Conservation (phyloP, 2,113 vertebrate species). For the Castor canadensis region DNA sequence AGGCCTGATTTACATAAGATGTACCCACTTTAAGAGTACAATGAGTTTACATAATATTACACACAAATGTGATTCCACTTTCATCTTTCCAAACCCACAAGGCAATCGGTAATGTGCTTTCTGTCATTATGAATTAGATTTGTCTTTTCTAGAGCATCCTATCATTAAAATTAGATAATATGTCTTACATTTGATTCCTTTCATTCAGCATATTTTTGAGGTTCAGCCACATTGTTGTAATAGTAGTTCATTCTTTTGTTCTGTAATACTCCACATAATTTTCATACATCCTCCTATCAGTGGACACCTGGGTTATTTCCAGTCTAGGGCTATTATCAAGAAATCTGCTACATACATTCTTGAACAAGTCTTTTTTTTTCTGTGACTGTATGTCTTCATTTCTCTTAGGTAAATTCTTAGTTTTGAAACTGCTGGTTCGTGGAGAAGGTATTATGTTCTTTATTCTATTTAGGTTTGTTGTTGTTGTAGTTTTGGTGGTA, state of each 20-base stretch:
- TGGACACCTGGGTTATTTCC: not conserved
- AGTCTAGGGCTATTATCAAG: not conserved
- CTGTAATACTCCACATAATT: not conserved
- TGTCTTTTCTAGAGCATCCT: not conserved
- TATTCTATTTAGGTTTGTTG: too few relatives aligned
- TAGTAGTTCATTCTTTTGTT: not conserved
- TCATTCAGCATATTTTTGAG: not conserved
- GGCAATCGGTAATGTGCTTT: not conserved
- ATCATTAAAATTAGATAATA: not conserved
- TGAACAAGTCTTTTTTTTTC: not conserved
- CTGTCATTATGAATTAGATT: not conserved
- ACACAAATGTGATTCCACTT: too few relatives aligned
- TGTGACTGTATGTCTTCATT: not conserved
- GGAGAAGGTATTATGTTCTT: not conserved
- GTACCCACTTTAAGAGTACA: not conserved
- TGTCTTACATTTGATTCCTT: not conserved
- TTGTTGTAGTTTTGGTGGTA: too few relatives aligned
- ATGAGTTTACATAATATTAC: conserved; percentile 5
- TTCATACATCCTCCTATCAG: not conserved
- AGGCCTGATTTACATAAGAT: conserved; percentile 11
- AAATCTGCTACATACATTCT: not conserved
- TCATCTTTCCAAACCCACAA: not conserved
- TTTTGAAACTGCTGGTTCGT: not conserved
- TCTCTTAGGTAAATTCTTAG: not conserved
- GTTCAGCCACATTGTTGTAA: not conserved